phyloP scores from a whole-genome alignment of 2,797 vertebrate species.

The Chelon auratus region DNA sequence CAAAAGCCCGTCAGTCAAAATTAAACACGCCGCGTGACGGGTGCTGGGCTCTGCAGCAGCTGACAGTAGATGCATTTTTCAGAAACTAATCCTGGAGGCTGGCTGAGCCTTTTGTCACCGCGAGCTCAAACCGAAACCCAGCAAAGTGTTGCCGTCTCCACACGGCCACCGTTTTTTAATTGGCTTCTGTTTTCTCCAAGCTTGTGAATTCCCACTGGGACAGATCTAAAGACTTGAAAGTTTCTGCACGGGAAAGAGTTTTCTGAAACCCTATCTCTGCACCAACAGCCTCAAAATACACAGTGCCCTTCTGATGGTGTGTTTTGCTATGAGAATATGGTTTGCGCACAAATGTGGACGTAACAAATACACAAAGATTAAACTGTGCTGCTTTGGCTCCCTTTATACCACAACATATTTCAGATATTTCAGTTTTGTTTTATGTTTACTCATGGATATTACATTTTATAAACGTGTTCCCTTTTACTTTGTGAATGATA shows the following conservation, averaged over 20 bases:
- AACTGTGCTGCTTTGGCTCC: conserved; percentile 5
- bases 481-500: not conserved
- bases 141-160: conserved; percentile 31
- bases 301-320: conserved; percentile 4
- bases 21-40: conserved; percentile 34
- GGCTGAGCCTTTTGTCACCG: conserved; percentile 26
- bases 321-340: not conserved
- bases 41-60: conserved; percentile 33
- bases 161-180: conserved; percentile 51
- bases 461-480: not conserved
- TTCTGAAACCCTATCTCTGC: conserved; percentile 34
- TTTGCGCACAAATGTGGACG: not conserved
- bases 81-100: conserved; percentile 36
- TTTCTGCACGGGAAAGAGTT: conserved; percentile 43
- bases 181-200: conserved; percentile 54
- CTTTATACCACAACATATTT: not conserved
- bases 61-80: conserved; percentile 34
- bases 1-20: conserved; percentile 44
- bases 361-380: not conserved
- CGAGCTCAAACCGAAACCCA: conserved; percentile 37
- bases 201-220: conserved; percentile 53
- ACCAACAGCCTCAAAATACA: conserved; percentile 26
- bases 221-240: conserved; percentile 54
- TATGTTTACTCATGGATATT: not conserved
- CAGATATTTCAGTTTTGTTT: not conserved